These are phyloP conservation scores for Epinephelus lanceolatus DNA, from an alignment of 2,113 vertebrate genomes.

Conservation along the genomic window DNA sequence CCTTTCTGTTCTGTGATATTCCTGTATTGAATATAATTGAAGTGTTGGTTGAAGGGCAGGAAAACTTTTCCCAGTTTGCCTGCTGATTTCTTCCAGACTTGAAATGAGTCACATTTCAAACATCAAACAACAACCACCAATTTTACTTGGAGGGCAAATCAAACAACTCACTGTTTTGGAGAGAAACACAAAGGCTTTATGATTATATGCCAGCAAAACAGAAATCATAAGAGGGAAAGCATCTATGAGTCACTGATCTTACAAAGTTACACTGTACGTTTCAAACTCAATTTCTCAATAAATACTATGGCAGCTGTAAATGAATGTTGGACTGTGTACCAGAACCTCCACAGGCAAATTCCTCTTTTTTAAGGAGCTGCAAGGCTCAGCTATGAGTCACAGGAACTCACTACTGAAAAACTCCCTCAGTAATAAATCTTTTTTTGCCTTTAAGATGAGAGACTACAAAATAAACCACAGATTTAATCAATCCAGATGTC, in stretches of 20 bases:
- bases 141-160: slow-evolving; percentile 23
- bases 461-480: neutral
- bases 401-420: neutral
- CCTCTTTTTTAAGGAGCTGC: slow-evolving; percentile 27
- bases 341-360: slow-evolving; percentile 27
- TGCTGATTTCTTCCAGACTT: slow-evolving; percentile 52
- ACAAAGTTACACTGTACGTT: neutral
- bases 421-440: neutral
- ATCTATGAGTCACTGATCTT: slow-evolving; percentile 20
- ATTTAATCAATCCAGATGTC: neutral
- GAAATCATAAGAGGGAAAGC: neutral
- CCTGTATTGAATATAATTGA: neutral
- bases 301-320: slow-evolving; percentile 4
- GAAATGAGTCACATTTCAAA: slow-evolving; percentile 56
- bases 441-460: neutral
- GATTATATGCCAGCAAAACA: neutral
- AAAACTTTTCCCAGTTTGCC: slow-evolving; percentile 13
- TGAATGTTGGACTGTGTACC: neutral
- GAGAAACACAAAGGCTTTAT: neutral
- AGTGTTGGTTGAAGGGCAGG: neutral
- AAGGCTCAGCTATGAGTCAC: slow-evolving; percentile 45
- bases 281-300: slow-evolving; percentile 5
- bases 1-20: neutral
- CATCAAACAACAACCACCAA: slow-evolving; percentile 21
- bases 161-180: slow-evolving; percentile 36